phyloP scores from a whole-genome alignment of 2,888 invertebrate species.

The Leucozona laternaria region DNA sequence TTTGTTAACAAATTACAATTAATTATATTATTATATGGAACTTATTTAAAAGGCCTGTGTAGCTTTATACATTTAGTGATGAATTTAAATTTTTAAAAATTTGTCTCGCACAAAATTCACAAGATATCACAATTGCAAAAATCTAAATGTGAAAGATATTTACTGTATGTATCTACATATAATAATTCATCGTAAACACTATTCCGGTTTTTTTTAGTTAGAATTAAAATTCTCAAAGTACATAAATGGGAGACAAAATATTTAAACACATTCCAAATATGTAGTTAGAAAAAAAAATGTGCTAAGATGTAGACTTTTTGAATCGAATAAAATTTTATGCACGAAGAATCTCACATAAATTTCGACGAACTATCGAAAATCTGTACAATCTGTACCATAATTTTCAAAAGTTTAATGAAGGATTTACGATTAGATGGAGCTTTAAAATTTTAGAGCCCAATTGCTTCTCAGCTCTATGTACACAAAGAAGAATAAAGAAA shows the following conservation, averaged over 20 bases:
- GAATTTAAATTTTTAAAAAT: conserved; percentile 26
- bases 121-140: neutral
- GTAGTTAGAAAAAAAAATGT: neutral
- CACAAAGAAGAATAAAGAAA: too few relatives aligned
- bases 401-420: too few relatives aligned
- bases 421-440: too few relatives aligned
- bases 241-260: neutral
- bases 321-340: too few relatives aligned
- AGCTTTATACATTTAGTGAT: neutral
- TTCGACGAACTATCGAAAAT: too few relatives aligned
- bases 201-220: neutral
- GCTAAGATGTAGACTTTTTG: too few relatives aligned
- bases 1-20: conserved; percentile 37
- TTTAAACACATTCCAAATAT: conserved; percentile 40
- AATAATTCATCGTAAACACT: neutral
- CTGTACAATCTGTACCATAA: too few relatives aligned
- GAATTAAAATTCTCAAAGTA: neutral
- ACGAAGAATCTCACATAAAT: too few relatives aligned
- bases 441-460: too few relatives aligned
- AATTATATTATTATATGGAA: conserved; percentile 17
- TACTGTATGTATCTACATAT: too few relatives aligned
- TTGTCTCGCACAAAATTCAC: neutral
- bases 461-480: too few relatives aligned
- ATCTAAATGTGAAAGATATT: neutral
- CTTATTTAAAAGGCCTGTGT: neutral